phyloP scores from a whole-genome alignment of 2,797 vertebrate species.

The Dendrocincla tyrannina region DNA sequence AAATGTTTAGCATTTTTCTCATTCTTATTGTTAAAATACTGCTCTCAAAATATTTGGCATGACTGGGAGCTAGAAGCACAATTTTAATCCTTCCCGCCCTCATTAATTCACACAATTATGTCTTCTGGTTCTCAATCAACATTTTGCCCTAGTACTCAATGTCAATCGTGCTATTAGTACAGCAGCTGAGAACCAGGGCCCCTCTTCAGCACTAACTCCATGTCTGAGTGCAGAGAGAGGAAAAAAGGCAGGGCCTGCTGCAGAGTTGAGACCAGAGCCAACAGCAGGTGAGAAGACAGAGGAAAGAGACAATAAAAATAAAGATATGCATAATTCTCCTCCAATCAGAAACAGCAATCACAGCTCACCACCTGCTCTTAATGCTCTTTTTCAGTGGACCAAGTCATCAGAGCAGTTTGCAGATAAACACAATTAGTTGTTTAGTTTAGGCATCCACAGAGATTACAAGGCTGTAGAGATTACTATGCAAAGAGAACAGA shows the following conservation, averaged over 20 bases:
- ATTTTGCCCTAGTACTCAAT: not conserved
- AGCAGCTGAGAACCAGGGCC: not conserved
- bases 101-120: not conserved
- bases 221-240: not conserved
- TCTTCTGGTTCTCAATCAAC: not conserved
- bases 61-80: not conserved
- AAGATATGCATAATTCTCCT: not conserved
- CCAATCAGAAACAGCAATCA: slow-evolving; percentile 22
- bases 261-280: not conserved
- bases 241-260: not conserved
- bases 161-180: not conserved
- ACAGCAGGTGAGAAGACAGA: slow-evolving; percentile 30
- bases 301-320: slow-evolving; percentile 19
- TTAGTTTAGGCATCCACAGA: not conserved
- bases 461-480: not conserved
- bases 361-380: slow-evolving; percentile 45
- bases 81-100: not conserved
- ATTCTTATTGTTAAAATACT: not conserved
- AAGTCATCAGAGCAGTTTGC: not conserved
- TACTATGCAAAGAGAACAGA: slow-evolving; percentile 15
- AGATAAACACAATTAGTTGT: slow-evolving; percentile 26
- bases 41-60: not conserved
- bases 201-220: not conserved
- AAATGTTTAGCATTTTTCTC: not conserved
- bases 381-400: slow-evolving; percentile 1